Base-by-base conservation (phyloP, 2,797 vertebrate genomes). In the Lemur catta region DNA sequence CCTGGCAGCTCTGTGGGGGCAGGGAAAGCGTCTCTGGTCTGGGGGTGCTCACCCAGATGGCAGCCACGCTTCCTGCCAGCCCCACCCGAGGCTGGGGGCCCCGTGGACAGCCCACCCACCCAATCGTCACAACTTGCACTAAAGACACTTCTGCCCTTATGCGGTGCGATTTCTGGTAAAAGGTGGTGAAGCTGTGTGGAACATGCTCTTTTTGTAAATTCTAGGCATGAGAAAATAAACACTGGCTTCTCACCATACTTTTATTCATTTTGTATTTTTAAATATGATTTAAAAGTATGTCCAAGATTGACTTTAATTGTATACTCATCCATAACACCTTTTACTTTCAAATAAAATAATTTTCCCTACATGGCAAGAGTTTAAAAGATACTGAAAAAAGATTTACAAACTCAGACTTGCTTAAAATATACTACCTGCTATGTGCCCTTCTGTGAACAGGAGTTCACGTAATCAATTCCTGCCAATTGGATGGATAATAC, bases 351-450 rank as follows among this genome's bases (percentile, higher is more conserved):
- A 35, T 35, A 61, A 89, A 91, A 50, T 61, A n/a, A 41, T 48
- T 91, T 89, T 55, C 30, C 38, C 22, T 52, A 52, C 35, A 76
- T 17, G 92, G 61, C 48, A 78, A 79, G 17, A 65, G 1, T 84
- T 93, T 71, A 69, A 94, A 96, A 95, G 41, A 46, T 63, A 48
- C 35, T 55, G 13, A 67, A n/a, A 78, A 78, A 76, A 82, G 41
- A 71, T 50, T 57, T 80, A 65, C 46, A 50, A 80, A 74, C 41
- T 92, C 41, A 81, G 15, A 86, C 28, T 59, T 89, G 65, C 65
- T 80, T 22, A 75, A 80, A 94, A 84, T 80, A 8, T 57, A n/a
- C 86, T 38, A 17, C 43, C 15, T 24, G 5, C 38, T 41, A 1
- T 17, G 14, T 71, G 38, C 43, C 28, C 65, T 55, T 65, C 41